Evolutionary conservation across 2,888 invertebrate genomes (phyloP), one percentile per base, ranked within the genome.

Genomic region (Eupsilia transversa): DNA sequence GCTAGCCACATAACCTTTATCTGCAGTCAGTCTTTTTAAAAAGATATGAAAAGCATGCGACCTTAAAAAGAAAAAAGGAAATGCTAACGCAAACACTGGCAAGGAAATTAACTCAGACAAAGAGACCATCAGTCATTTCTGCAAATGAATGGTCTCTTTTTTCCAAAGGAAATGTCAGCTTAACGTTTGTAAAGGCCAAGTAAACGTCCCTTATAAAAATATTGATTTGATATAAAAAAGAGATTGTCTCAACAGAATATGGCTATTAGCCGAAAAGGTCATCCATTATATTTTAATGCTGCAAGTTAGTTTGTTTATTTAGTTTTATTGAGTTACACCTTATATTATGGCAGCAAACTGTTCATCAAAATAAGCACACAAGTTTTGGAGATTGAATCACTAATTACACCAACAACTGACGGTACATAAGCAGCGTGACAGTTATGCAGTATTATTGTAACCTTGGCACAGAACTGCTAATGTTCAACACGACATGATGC

Each of bases 151-250:
- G 70, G 63, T 66, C 33, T 70, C 12, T 74, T 83, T 85, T 86
- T 87, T 77, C 74, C 69, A 72, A 84, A 88, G 79, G 83, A 88
- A 87, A 89, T 87, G 89, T 85, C 87, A 88, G 77, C 64, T 75
- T 69, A 72, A 71, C 60, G 35, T 76, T 72, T 73, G 27, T 61
- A 85, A 85, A 86, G 60, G 83, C 59, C 74, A 85, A 76, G 63
- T 61, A 52, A 64, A 27, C 33, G 57, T 74, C 5, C n/a, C 70
- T 66, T 75, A 52, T 57, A 79, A 54, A 76, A 69, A 61, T 72
- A 77, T 57, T 64, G 68, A 49, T 70, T 63, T 68, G 56, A 71
- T 77, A 27, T 71, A 73, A 46, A 46, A 64, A 70, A 75, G 52
- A 69, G 59, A 72, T 54, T 72, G 79, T 70, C 46, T 74, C 59